These are phyloP conservation scores for Dolichallabes microphthalmus DNA, from an alignment of 2,113 vertebrate species.

Conservation along the genomic window DNA sequence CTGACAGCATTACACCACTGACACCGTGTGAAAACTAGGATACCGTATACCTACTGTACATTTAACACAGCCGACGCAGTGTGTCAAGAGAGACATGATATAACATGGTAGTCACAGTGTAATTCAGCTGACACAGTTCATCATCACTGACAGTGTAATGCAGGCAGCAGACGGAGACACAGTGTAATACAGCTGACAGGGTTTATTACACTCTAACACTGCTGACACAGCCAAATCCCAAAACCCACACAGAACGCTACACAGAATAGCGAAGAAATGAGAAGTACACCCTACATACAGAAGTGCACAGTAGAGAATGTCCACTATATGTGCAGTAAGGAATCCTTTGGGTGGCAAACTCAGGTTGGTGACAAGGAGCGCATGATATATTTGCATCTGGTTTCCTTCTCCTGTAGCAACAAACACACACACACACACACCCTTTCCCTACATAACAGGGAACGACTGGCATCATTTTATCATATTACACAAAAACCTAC, in stretches of 20 bases:
- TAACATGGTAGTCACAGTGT: neutral
- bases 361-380: neutral
- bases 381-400: slow-evolving; percentile 16
- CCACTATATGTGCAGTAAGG: neutral
- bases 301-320: no score
- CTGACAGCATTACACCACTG: neutral
- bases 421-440: neutral
- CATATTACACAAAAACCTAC: neutral
- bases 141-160: neutral
- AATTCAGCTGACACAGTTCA: neutral
- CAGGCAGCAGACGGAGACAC: neutral
- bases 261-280: neutral
- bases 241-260: no score
- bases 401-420: slow-evolving; percentile 22
- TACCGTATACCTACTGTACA: neutral
- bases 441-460: neutral
- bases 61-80: neutral
- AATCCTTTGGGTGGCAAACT: neutral
- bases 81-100: neutral
- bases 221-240: neutral
- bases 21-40: neutral
- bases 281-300: neutral
- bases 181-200: neutral
- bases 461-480: neutral
- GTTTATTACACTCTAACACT: neutral